Percentiles rank a stretch among this genome's conserved stretches.
phyloP scores from a whole-genome alignment of 2,113 vertebrate species.

The Malurus melanocephalus region DNA sequence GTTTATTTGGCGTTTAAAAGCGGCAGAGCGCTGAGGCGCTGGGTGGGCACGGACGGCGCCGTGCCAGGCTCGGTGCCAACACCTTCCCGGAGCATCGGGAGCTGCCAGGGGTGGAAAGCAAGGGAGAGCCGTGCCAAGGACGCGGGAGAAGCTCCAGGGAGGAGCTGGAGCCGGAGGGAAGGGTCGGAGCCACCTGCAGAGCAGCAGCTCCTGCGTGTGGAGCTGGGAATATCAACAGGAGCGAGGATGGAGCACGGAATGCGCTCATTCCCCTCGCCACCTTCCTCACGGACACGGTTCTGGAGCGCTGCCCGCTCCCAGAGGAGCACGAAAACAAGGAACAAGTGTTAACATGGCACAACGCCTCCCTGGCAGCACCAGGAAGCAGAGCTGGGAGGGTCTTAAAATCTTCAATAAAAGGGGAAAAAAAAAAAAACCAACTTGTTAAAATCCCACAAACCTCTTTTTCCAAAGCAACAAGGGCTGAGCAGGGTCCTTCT shows the following conservation, averaged over 20 bases:
- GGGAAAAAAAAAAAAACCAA: background rate
- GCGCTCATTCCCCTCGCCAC: background rate
- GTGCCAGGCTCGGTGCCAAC: background rate
- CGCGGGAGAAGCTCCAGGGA: too few species aligned
- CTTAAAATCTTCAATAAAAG: background rate
- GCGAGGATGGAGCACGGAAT: background rate
- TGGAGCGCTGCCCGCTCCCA: background rate
- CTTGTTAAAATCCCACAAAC: background rate
- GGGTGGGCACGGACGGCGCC: rapidly evolving
- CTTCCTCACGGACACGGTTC: background rate
- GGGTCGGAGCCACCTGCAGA: too few species aligned
- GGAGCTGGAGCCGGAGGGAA: too few species aligned
- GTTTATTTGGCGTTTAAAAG: background rate
- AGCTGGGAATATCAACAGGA: background rate
- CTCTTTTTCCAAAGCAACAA: background rate
- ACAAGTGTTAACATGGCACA: background rate
- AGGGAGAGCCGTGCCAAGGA: too few species aligned
- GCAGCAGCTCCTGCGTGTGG: background rate
- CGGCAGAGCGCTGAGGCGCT: background rate
- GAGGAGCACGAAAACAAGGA: background rate
- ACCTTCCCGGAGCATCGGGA: too few species aligned
- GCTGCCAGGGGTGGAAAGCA: too few species aligned
- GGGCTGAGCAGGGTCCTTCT: background rate
- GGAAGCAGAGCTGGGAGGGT: background rate
- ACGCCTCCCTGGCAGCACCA: background rate